Conservation (phyloP, 2,113 vertebrate genomes). For the Pelecanoides urinatrix region DNA sequence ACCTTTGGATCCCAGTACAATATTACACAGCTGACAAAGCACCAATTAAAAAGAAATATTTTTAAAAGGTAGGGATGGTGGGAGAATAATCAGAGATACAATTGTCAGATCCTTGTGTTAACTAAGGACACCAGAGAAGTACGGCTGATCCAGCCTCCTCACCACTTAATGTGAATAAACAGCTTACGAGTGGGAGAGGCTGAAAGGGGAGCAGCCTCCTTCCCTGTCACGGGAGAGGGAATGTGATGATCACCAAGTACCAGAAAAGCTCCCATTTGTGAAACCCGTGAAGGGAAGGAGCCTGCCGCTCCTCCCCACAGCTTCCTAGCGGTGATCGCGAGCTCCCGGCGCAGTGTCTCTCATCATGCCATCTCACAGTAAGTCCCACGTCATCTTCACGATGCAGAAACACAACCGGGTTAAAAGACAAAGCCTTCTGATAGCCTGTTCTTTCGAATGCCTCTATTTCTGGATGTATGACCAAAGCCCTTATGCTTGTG, state of each 20-base stretch:
- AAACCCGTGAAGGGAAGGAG: conserved; percentile 11
- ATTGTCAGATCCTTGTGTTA: background rate
- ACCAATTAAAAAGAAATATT: conserved; percentile 57
- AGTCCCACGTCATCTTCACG: background rate
- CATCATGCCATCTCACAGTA: background rate
- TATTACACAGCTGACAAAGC: conserved; percentile 34
- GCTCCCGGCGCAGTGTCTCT: background rate
- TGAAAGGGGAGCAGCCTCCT: conserved; percentile 54
- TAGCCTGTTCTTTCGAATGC: background rate
- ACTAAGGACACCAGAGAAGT: conserved; percentile 29
- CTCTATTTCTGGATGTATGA: background rate
- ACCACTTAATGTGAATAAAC: conserved; percentile 47
- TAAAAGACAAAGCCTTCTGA: background rate
- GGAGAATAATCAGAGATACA: background rate
- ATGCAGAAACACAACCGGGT: background rate
- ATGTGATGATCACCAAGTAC: conserved; percentile 37
- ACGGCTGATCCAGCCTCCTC: background rate
- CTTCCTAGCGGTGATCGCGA: background rate
- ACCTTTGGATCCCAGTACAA: conserved; percentile 59
- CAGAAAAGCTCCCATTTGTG: conserved; percentile 42
- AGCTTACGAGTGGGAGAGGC: conserved; percentile 43
- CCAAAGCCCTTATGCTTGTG: background rate
- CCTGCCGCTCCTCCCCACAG: background rate
- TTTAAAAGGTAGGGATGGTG: conserved; percentile 34
- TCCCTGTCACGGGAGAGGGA: conserved; percentile 24